Evolutionary conservation across 2,113 vertebrate genomes (phyloP).

Genomic region (Sturnus vulgaris): DNA sequence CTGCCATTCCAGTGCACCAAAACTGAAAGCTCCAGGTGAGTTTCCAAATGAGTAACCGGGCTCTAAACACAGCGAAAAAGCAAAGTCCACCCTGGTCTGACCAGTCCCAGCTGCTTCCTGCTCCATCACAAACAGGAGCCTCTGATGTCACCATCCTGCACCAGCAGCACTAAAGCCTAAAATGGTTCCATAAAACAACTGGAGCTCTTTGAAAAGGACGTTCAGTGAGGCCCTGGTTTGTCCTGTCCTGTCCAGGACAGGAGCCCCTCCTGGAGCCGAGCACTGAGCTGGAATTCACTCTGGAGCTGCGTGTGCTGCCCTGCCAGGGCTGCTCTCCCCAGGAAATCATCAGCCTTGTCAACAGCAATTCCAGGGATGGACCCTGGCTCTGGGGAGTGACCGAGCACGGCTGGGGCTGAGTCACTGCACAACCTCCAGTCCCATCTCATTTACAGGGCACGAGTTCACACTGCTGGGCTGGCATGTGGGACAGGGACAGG

Average conservation of each 20-base stretch:
- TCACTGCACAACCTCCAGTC: neutral
- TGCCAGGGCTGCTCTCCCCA: too few relatives aligned
- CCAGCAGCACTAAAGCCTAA: neutral
- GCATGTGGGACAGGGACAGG: neutral
- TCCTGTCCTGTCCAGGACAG: neutral
- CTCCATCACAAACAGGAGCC: neutral
- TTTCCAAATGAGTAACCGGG: neutral
- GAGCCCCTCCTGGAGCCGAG: neutral
- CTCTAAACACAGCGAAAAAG: neutral
- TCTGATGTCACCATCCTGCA: neutral
- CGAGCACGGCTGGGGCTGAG: neutral
- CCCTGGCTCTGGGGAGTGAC: neutral
- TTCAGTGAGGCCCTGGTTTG: neutral
- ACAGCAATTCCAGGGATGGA: neutral
- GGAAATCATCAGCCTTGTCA: too few relatives aligned
- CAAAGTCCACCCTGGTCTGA: slow-evolving; percentile 17
- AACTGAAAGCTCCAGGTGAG: neutral
- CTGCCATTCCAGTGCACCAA: neutral
- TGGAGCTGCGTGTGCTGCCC: too few relatives aligned
- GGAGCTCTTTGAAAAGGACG: neutral
- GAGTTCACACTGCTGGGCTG: neutral
- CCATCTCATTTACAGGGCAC: neutral
- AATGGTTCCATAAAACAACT: neutral
- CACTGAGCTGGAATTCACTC: too few relatives aligned
- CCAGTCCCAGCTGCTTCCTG: neutral